phyloP scores from a whole-genome alignment of 2,797 vertebrate genomes.

The Peromyscus melanophrys region DNA sequence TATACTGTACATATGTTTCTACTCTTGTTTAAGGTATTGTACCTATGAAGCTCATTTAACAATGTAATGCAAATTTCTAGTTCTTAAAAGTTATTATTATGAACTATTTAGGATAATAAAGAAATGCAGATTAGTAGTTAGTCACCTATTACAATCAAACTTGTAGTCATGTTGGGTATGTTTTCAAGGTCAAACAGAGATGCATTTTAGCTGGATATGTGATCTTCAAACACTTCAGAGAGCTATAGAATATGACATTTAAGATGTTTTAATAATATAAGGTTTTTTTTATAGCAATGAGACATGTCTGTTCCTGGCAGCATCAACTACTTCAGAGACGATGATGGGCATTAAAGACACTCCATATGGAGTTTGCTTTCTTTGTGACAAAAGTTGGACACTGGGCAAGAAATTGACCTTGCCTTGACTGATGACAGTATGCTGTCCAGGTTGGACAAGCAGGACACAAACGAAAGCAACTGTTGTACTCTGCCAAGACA shows the following conservation, averaged over 20 bases:
- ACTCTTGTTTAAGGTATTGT: not conserved
- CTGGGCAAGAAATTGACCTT: not conserved
- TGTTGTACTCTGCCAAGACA: not conserved
- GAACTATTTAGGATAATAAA: not conserved
- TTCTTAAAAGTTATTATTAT: not conserved
- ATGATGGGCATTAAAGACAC: not conserved
- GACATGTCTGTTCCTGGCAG: not conserved
- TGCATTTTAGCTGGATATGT: not conserved
- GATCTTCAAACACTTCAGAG: not conserved
- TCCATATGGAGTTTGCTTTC: not conserved
- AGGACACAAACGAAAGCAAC: not conserved
- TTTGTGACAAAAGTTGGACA: not conserved
- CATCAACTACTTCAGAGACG: not conserved
- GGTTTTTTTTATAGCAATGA: not conserved
- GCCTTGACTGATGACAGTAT: not conserved
- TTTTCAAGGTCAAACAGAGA: not conserved
- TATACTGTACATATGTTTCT: not conserved
- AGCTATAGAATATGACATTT: not conserved
- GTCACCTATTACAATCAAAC: not conserved
- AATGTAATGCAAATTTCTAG: not conserved
- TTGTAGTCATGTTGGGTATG: not conserved
- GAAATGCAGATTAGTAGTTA: not conserved
- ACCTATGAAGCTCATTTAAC: not conserved
- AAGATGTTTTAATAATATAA: not conserved
- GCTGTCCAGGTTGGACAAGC: not conserved